A percentile compares a stretch with the other conserved stretches of the same genome.
Conservation (phyloP, 2,797 vertebrate genomes). For the Myotis planiceps region DNA sequence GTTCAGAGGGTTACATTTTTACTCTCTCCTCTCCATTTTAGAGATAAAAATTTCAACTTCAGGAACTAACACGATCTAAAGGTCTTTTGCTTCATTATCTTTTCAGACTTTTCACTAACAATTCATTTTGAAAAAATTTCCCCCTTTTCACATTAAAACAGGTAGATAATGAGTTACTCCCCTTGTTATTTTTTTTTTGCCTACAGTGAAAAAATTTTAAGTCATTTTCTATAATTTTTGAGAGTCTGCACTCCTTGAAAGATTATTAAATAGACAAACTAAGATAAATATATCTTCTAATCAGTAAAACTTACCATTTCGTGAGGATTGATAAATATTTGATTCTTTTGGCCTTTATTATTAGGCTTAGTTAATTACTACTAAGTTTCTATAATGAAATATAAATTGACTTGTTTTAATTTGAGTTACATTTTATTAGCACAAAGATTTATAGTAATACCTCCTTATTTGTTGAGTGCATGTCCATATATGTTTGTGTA, state of each 20-base stretch:
- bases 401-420: not conserved
- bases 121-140: constrained; percentile 58
- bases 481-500: not conserved
- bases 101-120: constrained; percentile 56
- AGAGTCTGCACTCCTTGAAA: constrained; percentile 69
- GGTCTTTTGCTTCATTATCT: constrained; percentile 50
- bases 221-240: constrained; percentile 79
- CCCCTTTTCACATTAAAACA: constrained; percentile 20
- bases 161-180: constrained; percentile 38
- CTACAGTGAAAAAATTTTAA: constrained; percentile 73
- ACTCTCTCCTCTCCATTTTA: constrained; percentile 70
- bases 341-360: constrained; percentile 73
- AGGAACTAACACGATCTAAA: constrained; percentile 65
- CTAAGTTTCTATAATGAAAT: constrained; percentile 76
- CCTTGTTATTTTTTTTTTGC: constrained; percentile 74
- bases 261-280: constrained; percentile 77
- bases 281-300: constrained; percentile 72
- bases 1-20: constrained; percentile 44
- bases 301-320: constrained; percentile 71
- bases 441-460: not conserved
- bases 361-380: constrained; percentile 78
- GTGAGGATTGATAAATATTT: constrained; percentile 62
- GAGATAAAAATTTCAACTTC: constrained; percentile 43
- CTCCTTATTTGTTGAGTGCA: not conserved
- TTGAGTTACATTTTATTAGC: constrained; percentile 66